These are phyloP conservation scores for Aptenodytes patagonicus DNA, from an alignment of 2,113 vertebrate genomes.

Conservation along the genomic window DNA sequence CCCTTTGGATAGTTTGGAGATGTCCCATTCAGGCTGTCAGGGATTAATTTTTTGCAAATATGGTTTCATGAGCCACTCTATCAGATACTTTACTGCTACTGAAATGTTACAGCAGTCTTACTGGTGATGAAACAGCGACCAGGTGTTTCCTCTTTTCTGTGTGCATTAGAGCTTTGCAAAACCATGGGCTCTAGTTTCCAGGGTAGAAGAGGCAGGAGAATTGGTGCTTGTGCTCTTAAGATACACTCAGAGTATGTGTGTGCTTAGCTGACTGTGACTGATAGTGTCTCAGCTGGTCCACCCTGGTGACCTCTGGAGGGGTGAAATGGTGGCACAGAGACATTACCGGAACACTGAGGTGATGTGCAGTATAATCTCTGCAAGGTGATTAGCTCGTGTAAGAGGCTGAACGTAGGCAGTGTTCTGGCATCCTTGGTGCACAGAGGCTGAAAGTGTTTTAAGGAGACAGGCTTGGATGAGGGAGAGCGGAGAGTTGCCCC, in stretches of 20 bases:
- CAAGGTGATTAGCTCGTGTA: accelerated
- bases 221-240: not conserved
- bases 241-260: accelerated
- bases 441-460: not conserved
- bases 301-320: not conserved
- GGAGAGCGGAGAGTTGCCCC: not conserved
- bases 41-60: not conserved
- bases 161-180: too few relatives aligned
- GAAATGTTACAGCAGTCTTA: not conserved
- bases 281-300: not conserved
- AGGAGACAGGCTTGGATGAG: not conserved
- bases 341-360: accelerated
- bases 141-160: not conserved
- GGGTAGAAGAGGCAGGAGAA: not conserved
- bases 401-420: not conserved
- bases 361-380: not conserved
- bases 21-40: accelerated
- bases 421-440: not conserved
- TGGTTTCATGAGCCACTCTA: accelerated
- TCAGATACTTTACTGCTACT: not conserved
- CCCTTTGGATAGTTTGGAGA: not conserved
- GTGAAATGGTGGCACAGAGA: not conserved
- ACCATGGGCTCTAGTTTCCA: accelerated
- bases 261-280: not conserved
- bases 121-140: not conserved